Percentiles rank a stretch among this genome's conserved stretches.
Conservation (phyloP, 2,888 invertebrate genomes). For the Trileptium ribeirensis region DNA sequence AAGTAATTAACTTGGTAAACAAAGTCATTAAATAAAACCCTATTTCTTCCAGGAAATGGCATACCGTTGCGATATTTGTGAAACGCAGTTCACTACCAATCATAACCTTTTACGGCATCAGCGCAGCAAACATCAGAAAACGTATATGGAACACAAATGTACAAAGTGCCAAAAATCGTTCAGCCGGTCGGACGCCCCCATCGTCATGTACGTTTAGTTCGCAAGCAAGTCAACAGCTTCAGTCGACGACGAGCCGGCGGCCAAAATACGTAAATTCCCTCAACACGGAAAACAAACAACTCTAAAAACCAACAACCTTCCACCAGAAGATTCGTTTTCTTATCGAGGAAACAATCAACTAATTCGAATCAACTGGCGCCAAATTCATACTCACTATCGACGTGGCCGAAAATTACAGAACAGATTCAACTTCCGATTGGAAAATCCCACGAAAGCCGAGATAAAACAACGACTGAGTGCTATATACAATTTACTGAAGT, state of each 20-base stretch:
- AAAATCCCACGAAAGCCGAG: neutral
- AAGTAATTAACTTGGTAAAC: no score
- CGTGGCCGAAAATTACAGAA: neutral
- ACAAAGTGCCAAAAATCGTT: neutral
- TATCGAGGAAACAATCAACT: neutral
- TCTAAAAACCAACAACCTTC: no score
- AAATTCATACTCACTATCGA: neutral
- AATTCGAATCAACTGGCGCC: neutral
- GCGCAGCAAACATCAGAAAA: neutral
- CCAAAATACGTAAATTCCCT: no score
- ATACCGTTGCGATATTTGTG: neutral
- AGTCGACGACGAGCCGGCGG: no score
- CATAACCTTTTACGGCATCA: neutral
- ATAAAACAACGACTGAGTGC: neutral
- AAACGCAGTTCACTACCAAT: neutral
- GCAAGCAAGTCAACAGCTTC: no score
- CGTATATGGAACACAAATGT: neutral
- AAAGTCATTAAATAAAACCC: neutral
- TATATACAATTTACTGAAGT: neutral
- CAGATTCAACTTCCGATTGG: neutral
- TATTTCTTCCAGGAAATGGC: neutral
- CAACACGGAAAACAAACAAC: no score
- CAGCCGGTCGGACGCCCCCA: no score
- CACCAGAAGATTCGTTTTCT: no score
- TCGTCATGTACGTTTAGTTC: no score